phyloP scores from a whole-genome alignment of 2,113 vertebrate genomes.

The Neogobius melanostomus region DNA sequence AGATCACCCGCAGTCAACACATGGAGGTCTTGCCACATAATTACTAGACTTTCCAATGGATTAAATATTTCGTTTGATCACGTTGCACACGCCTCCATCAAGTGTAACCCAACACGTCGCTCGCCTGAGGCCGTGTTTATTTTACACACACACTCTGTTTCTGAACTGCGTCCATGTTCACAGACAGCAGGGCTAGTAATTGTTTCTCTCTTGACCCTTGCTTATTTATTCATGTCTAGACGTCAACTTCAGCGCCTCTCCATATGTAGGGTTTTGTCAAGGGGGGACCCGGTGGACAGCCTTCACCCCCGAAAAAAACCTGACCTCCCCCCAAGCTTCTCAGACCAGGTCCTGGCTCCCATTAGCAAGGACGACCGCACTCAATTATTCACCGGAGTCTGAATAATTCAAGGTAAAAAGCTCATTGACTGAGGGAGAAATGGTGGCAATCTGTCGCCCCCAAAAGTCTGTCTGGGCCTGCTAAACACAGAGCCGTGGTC shows the following conservation, averaged over 20 bases:
- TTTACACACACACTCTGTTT: slow-evolving; percentile 5
- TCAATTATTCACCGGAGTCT: slow-evolving; percentile 69
- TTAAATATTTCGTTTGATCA: not conserved
- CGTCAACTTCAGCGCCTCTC: slow-evolving; percentile 19
- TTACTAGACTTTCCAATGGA: not conserved
- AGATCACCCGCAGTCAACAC: not conserved
- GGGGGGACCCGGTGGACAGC: slow-evolving; percentile 9
- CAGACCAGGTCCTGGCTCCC: slow-evolving; percentile 32
- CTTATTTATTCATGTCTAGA: slow-evolving; percentile 57
- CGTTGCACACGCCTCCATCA: not conserved
- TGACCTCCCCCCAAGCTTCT: slow-evolving; percentile 12
- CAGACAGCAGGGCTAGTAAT: slow-evolving; percentile 22
- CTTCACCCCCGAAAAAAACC: slow-evolving; percentile 7
- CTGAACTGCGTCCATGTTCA: slow-evolving; percentile 25
- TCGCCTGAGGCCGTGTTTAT: slow-evolving; percentile 37
- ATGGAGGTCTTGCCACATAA: not conserved
- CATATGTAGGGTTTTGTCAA: slow-evolving; percentile 10
- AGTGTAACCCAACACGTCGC: slow-evolving; percentile 10
- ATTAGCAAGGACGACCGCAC: slow-evolving; percentile 45
- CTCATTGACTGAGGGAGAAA: slow-evolving; percentile 23
- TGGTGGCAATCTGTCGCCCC: slow-evolving; percentile 17
- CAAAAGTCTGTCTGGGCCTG: slow-evolving; percentile 9
- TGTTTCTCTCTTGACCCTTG: slow-evolving; percentile 20
- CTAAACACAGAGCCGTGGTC: slow-evolving; percentile 18
- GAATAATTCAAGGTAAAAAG: slow-evolving; percentile 61